Conservation (phyloP, 2,113 vertebrate species). For the Cavia aperea region DNA sequence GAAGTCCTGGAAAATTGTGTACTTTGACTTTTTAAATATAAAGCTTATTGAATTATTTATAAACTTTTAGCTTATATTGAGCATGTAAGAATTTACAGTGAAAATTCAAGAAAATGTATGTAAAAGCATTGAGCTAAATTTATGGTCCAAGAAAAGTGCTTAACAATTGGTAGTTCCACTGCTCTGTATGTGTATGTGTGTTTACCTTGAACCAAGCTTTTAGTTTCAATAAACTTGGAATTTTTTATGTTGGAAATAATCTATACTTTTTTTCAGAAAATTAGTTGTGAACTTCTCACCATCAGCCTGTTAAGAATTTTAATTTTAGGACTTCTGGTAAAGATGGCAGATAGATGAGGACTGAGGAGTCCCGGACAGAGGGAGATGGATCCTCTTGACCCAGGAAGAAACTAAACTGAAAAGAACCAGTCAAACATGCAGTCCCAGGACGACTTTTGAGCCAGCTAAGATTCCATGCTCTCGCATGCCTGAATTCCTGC, state of each 20-base stretch:
- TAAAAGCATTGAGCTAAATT: neutral
- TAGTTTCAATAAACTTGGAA: neutral
- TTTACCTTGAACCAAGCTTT: neutral
- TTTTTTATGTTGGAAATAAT: neutral
- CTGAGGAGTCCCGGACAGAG: too few relatives aligned
- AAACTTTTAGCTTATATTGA: neutral
- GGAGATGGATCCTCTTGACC: too few relatives aligned
- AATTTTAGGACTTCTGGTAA: neutral
- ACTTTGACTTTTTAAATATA: neutral
- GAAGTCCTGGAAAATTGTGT: neutral
- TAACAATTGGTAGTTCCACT: neutral
- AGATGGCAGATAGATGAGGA: too few relatives aligned
- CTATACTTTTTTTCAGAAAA: slow-evolving; percentile 15
- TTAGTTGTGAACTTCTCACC: neutral
- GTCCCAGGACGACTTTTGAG: too few relatives aligned
- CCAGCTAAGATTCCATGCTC: too few relatives aligned
- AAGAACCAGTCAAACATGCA: too few relatives aligned
- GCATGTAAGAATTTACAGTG: neutral
- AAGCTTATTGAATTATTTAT: neutral
- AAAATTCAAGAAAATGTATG: neutral
- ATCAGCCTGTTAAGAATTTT: neutral
- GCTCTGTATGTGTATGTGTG: neutral
- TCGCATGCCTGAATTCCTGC: too few relatives aligned
- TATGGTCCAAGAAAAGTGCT: neutral
- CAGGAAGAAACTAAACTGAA: too few relatives aligned